These are phyloP conservation scores for Pitta sordida DNA, from an alignment of 2,113 vertebrate species.

Conservation along the genomic window DNA sequence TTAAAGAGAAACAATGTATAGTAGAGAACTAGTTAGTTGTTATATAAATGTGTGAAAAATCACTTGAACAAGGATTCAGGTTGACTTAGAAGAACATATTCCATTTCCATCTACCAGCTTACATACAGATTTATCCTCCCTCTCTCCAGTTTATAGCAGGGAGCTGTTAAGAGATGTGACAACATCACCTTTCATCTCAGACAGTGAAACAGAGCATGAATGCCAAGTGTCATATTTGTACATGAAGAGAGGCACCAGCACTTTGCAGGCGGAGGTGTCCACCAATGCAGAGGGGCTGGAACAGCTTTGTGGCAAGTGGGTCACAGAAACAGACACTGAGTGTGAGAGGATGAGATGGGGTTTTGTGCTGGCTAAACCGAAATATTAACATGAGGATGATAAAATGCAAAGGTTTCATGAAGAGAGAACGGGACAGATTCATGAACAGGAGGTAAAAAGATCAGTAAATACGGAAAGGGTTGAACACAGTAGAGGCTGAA, in stretches of 20 bases:
- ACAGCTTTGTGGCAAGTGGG: neutral
- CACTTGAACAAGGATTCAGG: neutral
- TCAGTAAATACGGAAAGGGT: neutral
- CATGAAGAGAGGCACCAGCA: neutral
- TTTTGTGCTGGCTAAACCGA: slow-evolving; percentile 49
- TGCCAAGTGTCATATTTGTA: neutral
- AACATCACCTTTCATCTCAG: neutral
- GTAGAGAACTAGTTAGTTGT: neutral
- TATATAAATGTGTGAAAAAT: neutral
- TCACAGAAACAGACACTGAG: neutral
- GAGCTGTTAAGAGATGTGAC: neutral
- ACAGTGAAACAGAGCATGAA: neutral
- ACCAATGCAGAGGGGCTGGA: neutral
- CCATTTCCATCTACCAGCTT: neutral
- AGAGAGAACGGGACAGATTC: slow-evolving; percentile 45
- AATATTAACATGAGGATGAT: slow-evolving; percentile 45
- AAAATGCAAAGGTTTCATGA: slow-evolving; percentile 58
- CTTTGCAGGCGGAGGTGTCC: neutral
- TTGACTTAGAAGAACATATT: neutral
- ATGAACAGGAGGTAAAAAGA: neutral
- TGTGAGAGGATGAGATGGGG: slow-evolving; percentile 59
- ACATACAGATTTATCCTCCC: neutral
- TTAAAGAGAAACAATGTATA: neutral
- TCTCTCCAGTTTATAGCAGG: neutral
- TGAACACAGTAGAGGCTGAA: neutral